Evolutionary conservation across 37 sponge, comb jelly and placozoan genomes (phyloP).

Genomic region (Spongilla lacustris): DNA sequence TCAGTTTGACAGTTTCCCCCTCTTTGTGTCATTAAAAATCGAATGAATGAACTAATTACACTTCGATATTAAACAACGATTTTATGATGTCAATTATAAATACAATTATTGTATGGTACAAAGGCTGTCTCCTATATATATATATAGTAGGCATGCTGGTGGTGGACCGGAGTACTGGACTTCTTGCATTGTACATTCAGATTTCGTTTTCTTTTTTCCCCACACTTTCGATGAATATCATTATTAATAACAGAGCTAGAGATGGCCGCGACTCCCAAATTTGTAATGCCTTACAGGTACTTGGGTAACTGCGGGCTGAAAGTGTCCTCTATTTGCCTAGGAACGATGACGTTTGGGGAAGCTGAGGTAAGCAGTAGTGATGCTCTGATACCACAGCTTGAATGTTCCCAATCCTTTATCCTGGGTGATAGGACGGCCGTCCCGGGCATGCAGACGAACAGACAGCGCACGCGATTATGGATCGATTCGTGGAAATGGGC

Average conservation of each 20-base stretch:
- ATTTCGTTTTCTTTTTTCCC: not conserved
- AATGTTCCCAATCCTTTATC: too few relatives aligned
- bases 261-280: not conserved
- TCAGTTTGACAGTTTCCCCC: too few relatives aligned
- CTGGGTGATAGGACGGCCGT: slow-evolving; percentile 35
- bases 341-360: slow-evolving; percentile 89
- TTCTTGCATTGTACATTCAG: too few relatives aligned
- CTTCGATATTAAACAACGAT: too few relatives aligned
- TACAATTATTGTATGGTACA: too few relatives aligned
- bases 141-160: too few relatives aligned
- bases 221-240: not conserved
- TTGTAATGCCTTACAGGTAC: slow-evolving; percentile 55
- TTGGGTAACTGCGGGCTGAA: slow-evolving; percentile 81
- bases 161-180: too few relatives aligned
- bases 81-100: too few relatives aligned
- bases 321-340: slow-evolving; percentile 88
- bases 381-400: too few relatives aligned
- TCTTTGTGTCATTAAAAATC: too few relatives aligned
- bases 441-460: slow-evolving; percentile 88
- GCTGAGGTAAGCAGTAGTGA: not conserved
- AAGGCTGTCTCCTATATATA: too few relatives aligned
- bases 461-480: slow-evolving; percentile 65
- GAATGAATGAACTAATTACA: too few relatives aligned
- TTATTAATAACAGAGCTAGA: not conserved
- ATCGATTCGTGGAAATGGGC: slow-evolving; percentile 79